Base-by-base conservation (phyloP, 1,140 invertebrate genomes). In the Teleogryllus occipitalis region DNA sequence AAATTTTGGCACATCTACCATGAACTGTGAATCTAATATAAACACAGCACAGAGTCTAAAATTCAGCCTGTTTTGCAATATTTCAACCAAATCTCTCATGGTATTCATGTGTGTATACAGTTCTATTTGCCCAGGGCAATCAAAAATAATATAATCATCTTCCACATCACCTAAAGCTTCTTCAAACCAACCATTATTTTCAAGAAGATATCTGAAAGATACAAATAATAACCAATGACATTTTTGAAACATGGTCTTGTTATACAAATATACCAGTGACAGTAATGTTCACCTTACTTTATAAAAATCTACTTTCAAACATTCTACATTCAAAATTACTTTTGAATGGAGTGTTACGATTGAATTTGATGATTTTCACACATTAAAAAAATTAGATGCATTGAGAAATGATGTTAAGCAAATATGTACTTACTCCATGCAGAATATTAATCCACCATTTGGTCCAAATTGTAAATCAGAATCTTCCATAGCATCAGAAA, bases 51-150 rank as follows among this genome's bases (percentile, higher is more conserved):
- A 99, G 46, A 99, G 88, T 80, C 92, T 90, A 84, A 99, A 99
- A 86, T 97, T 94, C 92, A 96, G 95, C 73, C 90, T 89, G 81
- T 95, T 89, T 80, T 89, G 86, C n/a, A 99, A 87, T n/a, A 90
- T 86, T 48, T 93, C 90, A 2, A 97, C 94, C 47, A 99, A 86
- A 82, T 93, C 90, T 82, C 90, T 90, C 85, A 99, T 97, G 15
- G 97, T 92, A 76, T 94, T 93, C 84, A 99, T 90, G 86, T 99
- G 98, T 47, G 97, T 98, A 86, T 99, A 99, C 0, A 99, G 87
- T 87, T 99, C 98, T 82, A 99, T 98, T 90, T 99, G 98, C 7
- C 98, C 98, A 14, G 98, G 98, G 86, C 97, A 99, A 88, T 99
- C 98, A 86, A 99, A 99, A n/a, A 99, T 87, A 78, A 99, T 92